A percentile compares a stretch with the other conserved stretches of the same genome.
Conservation (phyloP, 2,797 vertebrate species). For the Morus bassanus region DNA sequence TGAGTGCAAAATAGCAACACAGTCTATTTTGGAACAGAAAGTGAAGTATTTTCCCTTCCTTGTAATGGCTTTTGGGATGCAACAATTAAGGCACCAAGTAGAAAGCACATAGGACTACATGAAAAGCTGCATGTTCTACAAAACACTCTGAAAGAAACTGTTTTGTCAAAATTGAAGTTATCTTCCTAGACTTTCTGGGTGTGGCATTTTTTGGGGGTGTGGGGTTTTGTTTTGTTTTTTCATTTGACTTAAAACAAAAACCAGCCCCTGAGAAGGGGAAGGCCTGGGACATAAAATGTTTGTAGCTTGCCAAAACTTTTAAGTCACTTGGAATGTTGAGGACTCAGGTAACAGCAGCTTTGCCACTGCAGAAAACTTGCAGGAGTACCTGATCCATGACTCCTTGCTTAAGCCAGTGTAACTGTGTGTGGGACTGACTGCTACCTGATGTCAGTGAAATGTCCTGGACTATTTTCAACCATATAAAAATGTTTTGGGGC, state of each 20-base stretch:
- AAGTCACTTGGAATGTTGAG: neutral
- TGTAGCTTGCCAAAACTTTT: neutral
- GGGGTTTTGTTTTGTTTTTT: no score
- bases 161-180: neutral
- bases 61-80: neutral
- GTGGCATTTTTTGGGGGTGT: no score
- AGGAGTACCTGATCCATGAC: rapidly evolving
- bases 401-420: no score
- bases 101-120: neutral
- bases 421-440: neutral
- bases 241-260: neutral
- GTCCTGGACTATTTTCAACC: neutral
- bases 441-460: neutral
- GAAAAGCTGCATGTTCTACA: neutral
- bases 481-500: neutral
- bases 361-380: neutral
- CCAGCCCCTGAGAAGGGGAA: neutral
- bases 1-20: neutral
- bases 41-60: neutral
- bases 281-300: neutral
- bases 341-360: neutral
- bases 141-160: neutral
- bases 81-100: neutral
- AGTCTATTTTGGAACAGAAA: neutral
- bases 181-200: neutral